A percentile compares a stretch with the other conserved stretches of the same genome.
Evolutionary conservation across 2,888 invertebrate genomes (phyloP).

Genomic region (Drosophila borealis): DNA sequence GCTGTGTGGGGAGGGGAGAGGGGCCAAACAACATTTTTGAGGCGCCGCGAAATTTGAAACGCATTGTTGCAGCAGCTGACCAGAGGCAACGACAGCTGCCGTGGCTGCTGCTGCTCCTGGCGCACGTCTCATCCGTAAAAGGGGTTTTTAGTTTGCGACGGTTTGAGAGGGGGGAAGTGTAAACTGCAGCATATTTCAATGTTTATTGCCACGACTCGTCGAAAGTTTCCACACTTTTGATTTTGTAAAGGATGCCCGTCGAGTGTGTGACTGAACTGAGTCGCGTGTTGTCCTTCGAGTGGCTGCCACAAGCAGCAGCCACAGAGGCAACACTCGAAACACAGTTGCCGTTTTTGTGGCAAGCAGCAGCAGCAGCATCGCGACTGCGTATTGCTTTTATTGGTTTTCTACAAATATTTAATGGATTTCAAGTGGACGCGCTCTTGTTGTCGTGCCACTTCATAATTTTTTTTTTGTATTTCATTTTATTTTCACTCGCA

Average conservation of each 20-base stretch:
- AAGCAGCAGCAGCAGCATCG: slow-evolving; percentile 39
- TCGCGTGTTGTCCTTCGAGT: slow-evolving; percentile 78
- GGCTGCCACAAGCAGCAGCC: slow-evolving; percentile 42
- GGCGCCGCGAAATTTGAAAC: slow-evolving; percentile 70
- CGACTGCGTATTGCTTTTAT: slow-evolving; percentile 68
- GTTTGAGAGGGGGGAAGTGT: slow-evolving; percentile 38
- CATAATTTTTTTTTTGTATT: slow-evolving; percentile 53
- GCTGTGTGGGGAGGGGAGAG: not conserved
- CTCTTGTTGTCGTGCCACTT: slow-evolving; percentile 77
- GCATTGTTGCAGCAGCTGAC: slow-evolving; percentile 44
- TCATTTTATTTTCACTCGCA: slow-evolving; percentile 11
- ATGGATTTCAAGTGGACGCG: slow-evolving; percentile 79
- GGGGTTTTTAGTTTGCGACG: slow-evolving; percentile 16
- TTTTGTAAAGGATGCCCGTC: slow-evolving; percentile 68
- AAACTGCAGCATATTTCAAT: slow-evolving; percentile 65
- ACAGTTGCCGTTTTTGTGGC: slow-evolving; percentile 77
- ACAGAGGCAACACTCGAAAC: slow-evolving; percentile 44
- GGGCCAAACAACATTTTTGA: slow-evolving; percentile 1
- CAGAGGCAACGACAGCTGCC: slow-evolving; percentile 37
- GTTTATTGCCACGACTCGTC: slow-evolving; percentile 61
- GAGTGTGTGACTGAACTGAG: slow-evolving; percentile 58
- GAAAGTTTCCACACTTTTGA: slow-evolving; percentile 77
- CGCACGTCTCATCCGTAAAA: slow-evolving; percentile 8
- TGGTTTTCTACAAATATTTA: slow-evolving; percentile 80
- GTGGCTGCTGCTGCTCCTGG: slow-evolving; percentile 27